Evolutionary conservation across 1,140 invertebrate genomes (phyloP).

Genomic region (Batillaria attramentaria): DNA sequence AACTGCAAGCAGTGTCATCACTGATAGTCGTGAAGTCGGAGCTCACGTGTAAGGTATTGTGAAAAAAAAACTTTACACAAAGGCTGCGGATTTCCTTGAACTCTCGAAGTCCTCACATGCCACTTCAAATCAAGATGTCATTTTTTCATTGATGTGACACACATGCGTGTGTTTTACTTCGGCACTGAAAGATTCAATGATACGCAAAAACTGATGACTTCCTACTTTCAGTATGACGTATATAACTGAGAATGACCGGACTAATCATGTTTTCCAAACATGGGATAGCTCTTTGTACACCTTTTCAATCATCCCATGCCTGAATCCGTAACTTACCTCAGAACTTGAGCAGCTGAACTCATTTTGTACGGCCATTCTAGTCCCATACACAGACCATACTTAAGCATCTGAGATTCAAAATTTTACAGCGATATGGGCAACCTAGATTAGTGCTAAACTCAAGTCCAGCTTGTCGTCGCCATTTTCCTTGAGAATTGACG

Average conservation of each 20-base stretch:
- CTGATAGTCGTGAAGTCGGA: no score
- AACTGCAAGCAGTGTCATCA: no score
- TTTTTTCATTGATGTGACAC: no score
- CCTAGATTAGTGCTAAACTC: not conserved
- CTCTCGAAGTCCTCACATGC: no score
- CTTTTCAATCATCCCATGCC: not conserved
- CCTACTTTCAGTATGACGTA: not conserved
- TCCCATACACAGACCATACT: not conserved
- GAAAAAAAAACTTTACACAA: no score
- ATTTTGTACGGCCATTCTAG: conserved; percentile 38
- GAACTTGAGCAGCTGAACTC: conserved; percentile 61
- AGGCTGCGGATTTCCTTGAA: no score
- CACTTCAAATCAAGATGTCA: no score
- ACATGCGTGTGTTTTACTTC: no score
- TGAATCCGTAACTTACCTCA: conserved; percentile 46
- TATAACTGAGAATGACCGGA: not conserved
- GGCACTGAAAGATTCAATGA: no score
- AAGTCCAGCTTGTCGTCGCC: not conserved
- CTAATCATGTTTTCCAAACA: not conserved
- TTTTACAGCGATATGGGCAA: not conserved
- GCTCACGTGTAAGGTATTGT: no score
- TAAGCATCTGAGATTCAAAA: not conserved
- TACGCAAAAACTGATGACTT: not conserved
- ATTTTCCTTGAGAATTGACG: conserved; percentile 5
- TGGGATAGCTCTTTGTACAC: not conserved